Percentiles rank a stretch among this genome's conserved stretches.
phyloP scores from a whole-genome alignment of 2,888 invertebrate genomes.

The Polietes domitor region DNA sequence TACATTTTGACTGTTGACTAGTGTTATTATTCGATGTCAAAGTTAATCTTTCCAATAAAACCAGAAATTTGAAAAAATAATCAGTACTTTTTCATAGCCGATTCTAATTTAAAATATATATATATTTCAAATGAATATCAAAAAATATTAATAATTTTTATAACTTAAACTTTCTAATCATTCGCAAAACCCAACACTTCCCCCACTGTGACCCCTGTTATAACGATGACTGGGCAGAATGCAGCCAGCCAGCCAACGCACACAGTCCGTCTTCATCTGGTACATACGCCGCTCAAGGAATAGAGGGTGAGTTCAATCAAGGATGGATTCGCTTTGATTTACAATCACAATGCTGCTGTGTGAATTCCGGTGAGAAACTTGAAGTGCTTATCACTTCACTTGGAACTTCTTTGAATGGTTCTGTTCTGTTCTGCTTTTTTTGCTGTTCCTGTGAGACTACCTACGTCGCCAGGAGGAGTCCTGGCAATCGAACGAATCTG shows the following conservation, averaged over 20 bases:
- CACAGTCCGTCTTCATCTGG: not conserved
- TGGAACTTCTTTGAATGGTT: constrained; percentile 8
- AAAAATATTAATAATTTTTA: too few species aligned
- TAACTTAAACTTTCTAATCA: too few species aligned
- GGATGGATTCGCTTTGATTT: constrained; percentile 43
- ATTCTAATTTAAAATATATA: too few species aligned
- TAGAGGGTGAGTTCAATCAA: constrained; percentile 58
- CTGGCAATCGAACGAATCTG: constrained; percentile 17
- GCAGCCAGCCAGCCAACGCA: constrained; percentile 29
- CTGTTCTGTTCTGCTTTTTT: not conserved
- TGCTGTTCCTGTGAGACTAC: constrained; percentile 18
- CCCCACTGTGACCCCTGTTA: constrained; percentile 2
- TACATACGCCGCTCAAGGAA: not conserved
- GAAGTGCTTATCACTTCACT: constrained; percentile 63
- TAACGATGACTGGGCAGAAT: constrained; percentile 60
- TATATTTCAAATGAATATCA: not conserved
- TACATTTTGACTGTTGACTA: too few species aligned
- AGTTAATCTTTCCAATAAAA: too few species aligned
- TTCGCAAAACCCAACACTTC: too few species aligned
- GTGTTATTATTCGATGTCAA: too few species aligned
- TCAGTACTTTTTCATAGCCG: too few species aligned
- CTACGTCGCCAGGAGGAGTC: constrained; percentile 31
- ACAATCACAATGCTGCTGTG: constrained; percentile 35
- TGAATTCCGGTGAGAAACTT: constrained; percentile 60
- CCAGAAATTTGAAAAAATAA: too few species aligned